Conservation (phyloP, 2,888 invertebrate species). For the Celastrina argiolus region DNA sequence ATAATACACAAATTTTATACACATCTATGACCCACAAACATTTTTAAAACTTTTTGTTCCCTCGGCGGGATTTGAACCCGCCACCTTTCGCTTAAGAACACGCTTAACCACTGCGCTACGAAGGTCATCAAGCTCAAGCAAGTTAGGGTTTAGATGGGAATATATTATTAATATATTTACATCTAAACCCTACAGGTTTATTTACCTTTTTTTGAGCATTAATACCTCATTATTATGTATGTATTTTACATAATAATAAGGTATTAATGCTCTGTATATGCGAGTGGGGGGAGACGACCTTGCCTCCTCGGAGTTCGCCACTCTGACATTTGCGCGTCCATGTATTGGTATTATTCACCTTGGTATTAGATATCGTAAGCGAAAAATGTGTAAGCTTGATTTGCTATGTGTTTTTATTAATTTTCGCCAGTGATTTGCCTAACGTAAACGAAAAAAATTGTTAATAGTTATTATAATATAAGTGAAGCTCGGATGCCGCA, state of each 20-base stretch:
- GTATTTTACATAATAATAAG: neutral
- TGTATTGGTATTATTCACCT: neutral
- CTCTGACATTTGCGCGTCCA: neutral
- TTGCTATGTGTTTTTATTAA: neutral
- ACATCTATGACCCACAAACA: too few relatives aligned
- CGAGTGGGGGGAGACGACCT: neutral
- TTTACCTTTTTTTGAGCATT: too few relatives aligned
- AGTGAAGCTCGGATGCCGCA: constrained; percentile 16
- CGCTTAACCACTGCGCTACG: too few relatives aligned
- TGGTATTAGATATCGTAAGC: neutral
- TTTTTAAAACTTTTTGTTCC: too few relatives aligned
- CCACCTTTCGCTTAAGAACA: too few relatives aligned
- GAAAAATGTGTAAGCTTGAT: neutral
- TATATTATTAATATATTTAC: too few relatives aligned
- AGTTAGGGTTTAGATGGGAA: too few relatives aligned
- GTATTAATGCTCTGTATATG: neutral
- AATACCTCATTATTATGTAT: neutral
- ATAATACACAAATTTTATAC: too few relatives aligned
- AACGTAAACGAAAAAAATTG: neutral
- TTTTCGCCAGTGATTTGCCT: neutral
- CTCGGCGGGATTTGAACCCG: too few relatives aligned
- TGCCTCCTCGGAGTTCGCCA: neutral
- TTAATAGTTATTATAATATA: neutral
- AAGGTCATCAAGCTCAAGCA: too few relatives aligned
- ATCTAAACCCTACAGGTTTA: too few relatives aligned